Percentiles rank a stretch among this genome's conserved stretches.
phyloP scores from a whole-genome alignment of 1,140 invertebrate species.

The Brachionus plicatilis region DNA sequence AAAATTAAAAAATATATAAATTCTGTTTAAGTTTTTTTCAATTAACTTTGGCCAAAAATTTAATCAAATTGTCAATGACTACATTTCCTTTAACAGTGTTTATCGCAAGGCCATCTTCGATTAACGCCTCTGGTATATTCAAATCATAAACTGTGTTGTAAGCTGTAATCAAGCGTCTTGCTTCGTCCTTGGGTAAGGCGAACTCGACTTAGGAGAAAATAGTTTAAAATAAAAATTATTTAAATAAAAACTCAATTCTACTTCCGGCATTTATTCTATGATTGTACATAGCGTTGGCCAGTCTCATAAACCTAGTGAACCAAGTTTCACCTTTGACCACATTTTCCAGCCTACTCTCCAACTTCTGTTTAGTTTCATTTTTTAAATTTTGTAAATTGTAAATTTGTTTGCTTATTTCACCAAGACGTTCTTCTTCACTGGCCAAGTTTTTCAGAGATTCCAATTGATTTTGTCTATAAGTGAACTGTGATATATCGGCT shows the following conservation, averaged over 20 bases:
- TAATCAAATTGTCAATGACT: conserved; percentile 35
- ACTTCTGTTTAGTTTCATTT: conserved; percentile 20
- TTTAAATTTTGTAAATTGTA: conserved; percentile 38
- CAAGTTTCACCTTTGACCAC: conserved; percentile 36
- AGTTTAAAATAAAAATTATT: background rate
- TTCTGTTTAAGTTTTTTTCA: background rate
- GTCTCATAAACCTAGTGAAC: conserved; percentile 38
- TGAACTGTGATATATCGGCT: background rate
- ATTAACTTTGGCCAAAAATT: conserved; percentile 36
- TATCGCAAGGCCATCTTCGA: conserved; percentile 22
- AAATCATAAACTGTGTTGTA: conserved; percentile 38
- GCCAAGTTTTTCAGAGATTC: conserved; percentile 20
- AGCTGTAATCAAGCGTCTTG: conserved; percentile 10
- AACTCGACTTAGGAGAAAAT: background rate
- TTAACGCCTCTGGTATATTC: background rate
- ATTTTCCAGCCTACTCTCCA: conserved; percentile 20
- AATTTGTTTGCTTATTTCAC: conserved; percentile 33
- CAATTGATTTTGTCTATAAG: conserved; percentile 15
- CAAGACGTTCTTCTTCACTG: conserved; percentile 35
- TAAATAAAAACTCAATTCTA: background rate
- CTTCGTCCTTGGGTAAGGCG: conserved; percentile 33
- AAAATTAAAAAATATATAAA: background rate
- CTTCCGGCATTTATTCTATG: conserved; percentile 23
- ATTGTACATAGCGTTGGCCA: conserved; percentile 39
- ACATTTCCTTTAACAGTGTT: conserved; percentile 35